Evolutionary conservation across 2,797 vertebrate genomes (phyloP).

Genomic region (Percopsis omiscomaycus): DNA sequence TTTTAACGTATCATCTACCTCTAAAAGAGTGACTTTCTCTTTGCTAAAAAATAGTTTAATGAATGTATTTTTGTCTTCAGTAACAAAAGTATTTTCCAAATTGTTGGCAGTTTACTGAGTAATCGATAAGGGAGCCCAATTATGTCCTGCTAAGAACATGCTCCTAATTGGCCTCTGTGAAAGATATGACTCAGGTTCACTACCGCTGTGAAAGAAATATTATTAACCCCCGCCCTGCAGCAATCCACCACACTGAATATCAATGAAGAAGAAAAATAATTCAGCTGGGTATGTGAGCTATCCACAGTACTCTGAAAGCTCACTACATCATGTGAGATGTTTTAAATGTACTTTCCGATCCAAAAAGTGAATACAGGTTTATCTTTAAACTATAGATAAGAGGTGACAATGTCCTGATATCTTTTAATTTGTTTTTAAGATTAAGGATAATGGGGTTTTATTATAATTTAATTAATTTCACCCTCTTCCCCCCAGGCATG

Average conservation of each 20-base stretch:
- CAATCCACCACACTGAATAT: conserved; percentile 30
- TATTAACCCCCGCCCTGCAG: conserved; percentile 15
- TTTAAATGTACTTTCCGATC: conserved; percentile 22
- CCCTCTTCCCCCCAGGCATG: conserved; percentile 23
- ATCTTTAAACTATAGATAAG: conserved; percentile 35
- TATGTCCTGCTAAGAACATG: conserved; percentile 58
- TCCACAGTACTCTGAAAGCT: conserved; percentile 35
- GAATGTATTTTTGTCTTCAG: no score
- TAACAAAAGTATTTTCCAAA: no score
- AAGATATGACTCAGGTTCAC: conserved; percentile 58
- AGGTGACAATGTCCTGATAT: conserved; percentile 37
- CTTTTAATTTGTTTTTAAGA: conserved; percentile 45
- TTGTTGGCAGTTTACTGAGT: conserved; percentile 18
- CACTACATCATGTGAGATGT: conserved; percentile 32
- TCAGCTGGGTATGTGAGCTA: conserved; percentile 12
- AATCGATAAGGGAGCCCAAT: conserved; percentile 40
- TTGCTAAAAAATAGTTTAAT: conserved; percentile 22
- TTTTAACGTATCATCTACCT: no score
- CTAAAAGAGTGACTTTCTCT: no score
- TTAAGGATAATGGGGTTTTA: conserved; percentile 52
- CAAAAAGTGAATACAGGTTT: conserved; percentile 49
- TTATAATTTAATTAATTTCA: conserved; percentile 48
- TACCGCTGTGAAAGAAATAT: conserved; percentile 57
- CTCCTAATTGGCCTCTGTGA: conserved; percentile 58
- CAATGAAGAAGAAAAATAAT: conserved; percentile 40